These are phyloP conservation scores for Tenthredo distinguenda DNA, from an alignment of 2,888 invertebrate species.

Conservation along the genomic window DNA sequence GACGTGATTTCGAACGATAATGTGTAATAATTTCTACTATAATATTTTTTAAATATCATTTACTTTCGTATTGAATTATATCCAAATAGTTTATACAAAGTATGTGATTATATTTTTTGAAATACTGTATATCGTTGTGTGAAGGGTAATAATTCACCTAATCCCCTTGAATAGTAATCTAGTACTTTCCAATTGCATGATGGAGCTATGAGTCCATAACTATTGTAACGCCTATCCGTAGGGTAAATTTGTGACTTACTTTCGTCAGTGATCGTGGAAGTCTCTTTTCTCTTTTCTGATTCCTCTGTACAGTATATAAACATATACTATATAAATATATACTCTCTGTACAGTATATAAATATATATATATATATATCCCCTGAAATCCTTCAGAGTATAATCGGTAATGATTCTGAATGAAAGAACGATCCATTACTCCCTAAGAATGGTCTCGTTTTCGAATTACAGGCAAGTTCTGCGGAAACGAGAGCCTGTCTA, in stretches of 20 bases:
- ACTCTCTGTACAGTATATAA: neutral
- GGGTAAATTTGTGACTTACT: neutral
- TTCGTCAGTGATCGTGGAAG: constrained; percentile 31
- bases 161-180: constrained; percentile 33
- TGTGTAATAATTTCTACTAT: neutral
- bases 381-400: neutral
- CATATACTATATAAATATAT: neutral
- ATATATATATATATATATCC: neutral
- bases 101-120: neutral
- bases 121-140: neutral
- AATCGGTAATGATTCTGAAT: neutral
- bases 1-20: neutral
- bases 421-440: neutral
- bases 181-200: constrained; percentile 35
- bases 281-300: constrained; percentile 19
- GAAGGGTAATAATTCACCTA: neutral
- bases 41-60: neutral
- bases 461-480: constrained; percentile 82
- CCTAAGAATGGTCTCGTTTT: constrained; percentile 31
- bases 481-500: constrained; percentile 89
- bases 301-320: neutral
- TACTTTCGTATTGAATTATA: neutral
- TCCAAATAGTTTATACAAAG: neutral
- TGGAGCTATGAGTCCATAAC: constrained; percentile 20
- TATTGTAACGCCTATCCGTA: constrained; percentile 23